Evolutionary conservation across 2,113 vertebrate species (phyloP).

Genomic region (Ptilorrhoa leucosticta): DNA sequence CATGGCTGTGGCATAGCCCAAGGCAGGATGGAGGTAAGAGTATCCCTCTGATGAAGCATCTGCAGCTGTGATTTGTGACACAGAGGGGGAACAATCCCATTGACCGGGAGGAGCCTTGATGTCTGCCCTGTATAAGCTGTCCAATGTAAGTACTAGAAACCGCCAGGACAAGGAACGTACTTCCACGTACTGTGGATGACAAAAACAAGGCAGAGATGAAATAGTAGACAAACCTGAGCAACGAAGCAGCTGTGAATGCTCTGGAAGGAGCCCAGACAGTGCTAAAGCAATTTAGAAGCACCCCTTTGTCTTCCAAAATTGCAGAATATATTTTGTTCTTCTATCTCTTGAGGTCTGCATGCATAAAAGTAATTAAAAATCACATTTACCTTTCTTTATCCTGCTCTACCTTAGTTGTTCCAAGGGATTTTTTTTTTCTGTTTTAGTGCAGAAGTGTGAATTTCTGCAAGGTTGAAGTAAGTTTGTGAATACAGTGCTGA

Average conservation of each 20-base stretch:
- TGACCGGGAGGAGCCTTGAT: neutral
- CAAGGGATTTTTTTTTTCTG: neutral
- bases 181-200: neutral
- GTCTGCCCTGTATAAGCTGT: neutral
- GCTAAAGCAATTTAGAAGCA: neutral
- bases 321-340: neutral
- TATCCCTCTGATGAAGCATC: neutral
- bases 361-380: slow-evolving; percentile 7
- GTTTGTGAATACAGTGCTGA: neutral
- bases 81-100: neutral
- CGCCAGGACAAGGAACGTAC: neutral
- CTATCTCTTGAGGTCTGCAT: neutral
- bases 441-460: neutral
- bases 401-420: neutral
- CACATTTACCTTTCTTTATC: neutral
- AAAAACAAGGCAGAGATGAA: neutral
- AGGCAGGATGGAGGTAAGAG: neutral
- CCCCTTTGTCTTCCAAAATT: neutral
- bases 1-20: neutral
- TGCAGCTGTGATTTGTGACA: neutral
- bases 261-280: neutral
- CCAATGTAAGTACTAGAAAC: neutral
- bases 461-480: neutral
- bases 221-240: neutral
- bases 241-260: neutral